Conservation (phyloP, 2,113 vertebrate genomes). For the Nesogale talazaci region DNA sequence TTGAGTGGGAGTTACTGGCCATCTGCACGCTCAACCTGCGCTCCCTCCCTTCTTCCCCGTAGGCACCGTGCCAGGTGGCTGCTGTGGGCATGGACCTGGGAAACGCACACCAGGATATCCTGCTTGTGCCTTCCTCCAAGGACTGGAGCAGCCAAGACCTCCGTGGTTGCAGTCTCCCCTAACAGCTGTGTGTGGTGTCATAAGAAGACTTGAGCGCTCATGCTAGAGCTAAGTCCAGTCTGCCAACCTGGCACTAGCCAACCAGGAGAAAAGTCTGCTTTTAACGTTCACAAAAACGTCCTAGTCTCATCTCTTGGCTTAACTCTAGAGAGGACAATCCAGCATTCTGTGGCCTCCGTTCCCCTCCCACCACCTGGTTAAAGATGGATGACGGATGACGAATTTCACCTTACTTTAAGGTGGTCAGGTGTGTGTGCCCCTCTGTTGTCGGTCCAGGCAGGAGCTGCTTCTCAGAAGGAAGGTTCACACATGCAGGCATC, state of each 20-base stretch:
- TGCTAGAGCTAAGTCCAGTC: not conserved
- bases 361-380: not conserved
- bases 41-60: not conserved
- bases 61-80: fast-evolving
- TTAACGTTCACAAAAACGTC: not conserved
- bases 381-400: not conserved
- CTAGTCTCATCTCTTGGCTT: not conserved
- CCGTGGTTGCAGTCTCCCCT: not conserved
- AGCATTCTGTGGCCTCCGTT: not conserved
- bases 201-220: not conserved
- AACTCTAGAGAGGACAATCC: not conserved
- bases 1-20: no score
- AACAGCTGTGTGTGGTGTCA: not conserved
- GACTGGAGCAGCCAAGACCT: not conserved
- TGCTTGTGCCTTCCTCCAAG: not conserved
- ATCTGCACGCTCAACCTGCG: no score
- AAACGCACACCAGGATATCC: not conserved
- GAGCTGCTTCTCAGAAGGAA: not conserved
- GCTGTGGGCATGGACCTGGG: not conserved
- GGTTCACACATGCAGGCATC: not conserved
- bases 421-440: no score
- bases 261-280: not conserved
- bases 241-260: not conserved
- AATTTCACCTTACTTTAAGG: not conserved
- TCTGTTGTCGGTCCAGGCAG: not conserved